Evolutionary conservation across 2,113 vertebrate species (phyloP).

Genomic region (Ariopsis seemanni): DNA sequence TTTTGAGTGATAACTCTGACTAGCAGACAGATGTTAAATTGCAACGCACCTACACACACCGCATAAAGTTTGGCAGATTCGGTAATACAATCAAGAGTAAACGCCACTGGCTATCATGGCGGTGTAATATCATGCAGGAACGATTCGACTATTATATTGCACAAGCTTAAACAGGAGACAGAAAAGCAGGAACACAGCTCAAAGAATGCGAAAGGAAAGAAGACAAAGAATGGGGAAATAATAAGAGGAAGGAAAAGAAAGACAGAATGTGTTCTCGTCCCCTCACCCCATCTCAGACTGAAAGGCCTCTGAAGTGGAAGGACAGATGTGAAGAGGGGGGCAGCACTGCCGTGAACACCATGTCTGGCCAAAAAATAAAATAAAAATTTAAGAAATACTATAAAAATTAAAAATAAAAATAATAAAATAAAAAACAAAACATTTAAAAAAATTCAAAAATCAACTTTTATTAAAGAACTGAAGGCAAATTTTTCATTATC

Average conservation of each 20-base stretch:
- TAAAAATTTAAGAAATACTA: too few relatives aligned
- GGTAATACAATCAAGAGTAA: neutral
- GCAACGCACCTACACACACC: accelerated
- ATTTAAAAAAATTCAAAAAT: too few relatives aligned
- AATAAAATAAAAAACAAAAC: too few relatives aligned
- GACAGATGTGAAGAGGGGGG: neutral
- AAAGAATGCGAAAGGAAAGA: neutral
- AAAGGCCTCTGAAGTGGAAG: slow-evolving; percentile 2
- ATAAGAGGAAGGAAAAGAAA: slow-evolving; percentile 23
- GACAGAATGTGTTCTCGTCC: slow-evolving; percentile 10
- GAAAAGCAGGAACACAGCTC: slow-evolving; percentile 3
- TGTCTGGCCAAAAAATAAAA: neutral
- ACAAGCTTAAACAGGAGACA: neutral
- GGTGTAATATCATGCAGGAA: neutral
- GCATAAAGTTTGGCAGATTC: neutral
- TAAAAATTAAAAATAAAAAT: too few relatives aligned
- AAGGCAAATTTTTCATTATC: too few relatives aligned
- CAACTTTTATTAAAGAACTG: too few relatives aligned
- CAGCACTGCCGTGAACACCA: neutral
- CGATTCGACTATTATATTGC: neutral
- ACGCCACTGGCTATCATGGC: neutral
- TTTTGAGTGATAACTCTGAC: neutral
- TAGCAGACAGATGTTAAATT: neutral
- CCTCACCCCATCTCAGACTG: neutral
- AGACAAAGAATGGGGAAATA: slow-evolving; percentile 15